Evolutionary conservation across 2,113 vertebrate genomes (phyloP).

Genomic region (Odobenus rosmarus): DNA sequence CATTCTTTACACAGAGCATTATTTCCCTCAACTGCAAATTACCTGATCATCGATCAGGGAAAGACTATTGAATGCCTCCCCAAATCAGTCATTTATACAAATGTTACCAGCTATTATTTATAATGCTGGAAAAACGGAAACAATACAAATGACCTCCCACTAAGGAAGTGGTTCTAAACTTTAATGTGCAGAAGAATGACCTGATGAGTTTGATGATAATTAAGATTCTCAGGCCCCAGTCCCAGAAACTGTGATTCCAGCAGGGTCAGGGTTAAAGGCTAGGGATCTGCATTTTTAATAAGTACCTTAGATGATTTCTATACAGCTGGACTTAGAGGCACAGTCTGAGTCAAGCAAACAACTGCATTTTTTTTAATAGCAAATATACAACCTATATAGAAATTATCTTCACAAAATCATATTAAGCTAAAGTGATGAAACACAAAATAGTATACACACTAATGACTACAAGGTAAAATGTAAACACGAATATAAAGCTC

Average conservation of each 20-base stretch:
- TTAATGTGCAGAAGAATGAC: neutral
- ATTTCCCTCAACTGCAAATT: constrained; percentile 17
- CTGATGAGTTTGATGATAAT: neutral
- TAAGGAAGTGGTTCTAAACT: neutral
- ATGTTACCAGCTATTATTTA: neutral
- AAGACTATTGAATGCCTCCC: neutral
- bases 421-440: neutral
- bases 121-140: neutral
- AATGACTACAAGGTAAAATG: neutral
- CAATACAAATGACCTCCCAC: neutral
- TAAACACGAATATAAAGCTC: neutral
- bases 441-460: neutral
- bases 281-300: neutral
- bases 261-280: neutral
- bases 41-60: neutral
- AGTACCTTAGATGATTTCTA: neutral
- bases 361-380: neutral
- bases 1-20: neutral
- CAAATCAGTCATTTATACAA: constrained; percentile 23
- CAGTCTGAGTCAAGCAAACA: neutral
- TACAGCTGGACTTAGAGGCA: neutral
- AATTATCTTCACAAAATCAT: neutral
- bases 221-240: neutral
- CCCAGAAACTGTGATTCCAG: neutral
- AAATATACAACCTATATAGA: neutral